Evolutionary conservation across 2,888 invertebrate species (phyloP), one percentile per base, ranked within the genome.

Genomic region (Dascillus cervinus): DNA sequence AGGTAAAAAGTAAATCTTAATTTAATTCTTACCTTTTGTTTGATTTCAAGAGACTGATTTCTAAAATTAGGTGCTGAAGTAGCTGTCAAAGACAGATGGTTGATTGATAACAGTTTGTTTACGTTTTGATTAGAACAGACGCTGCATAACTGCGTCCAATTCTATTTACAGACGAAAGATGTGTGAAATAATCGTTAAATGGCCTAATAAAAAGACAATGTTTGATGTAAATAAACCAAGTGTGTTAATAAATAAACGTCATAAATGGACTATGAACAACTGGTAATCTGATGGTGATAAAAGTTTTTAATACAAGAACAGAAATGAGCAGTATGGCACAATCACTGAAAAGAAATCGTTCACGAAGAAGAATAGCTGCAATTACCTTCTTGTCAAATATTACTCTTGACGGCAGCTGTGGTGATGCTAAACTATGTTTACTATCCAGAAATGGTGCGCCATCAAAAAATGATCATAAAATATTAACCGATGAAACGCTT

Each of bases 311-410:
- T 17, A 6, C 8, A 6, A 6, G 8, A 17, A 17, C 17, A 17
- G 8, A 6, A 17, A 17, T 17, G 4, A n/a, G n/a, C 8, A 17
- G 8, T 17, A 73, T 73, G 72, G 71, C 72, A 66, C 67, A 64
- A 55, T 66, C 69, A 50, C 51, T 69, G 46, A 71, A 69, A 58
- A 66, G 69, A 52, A 69, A 68, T 55, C 78, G 80, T 67, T 84
- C 85, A 56, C 77, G 87, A 59, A 77, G 89, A 67, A 78, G 90
- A 65, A 76, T 91, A 53, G 90, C 92, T 59, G 95, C 95, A 50
- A 77, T 92, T 56, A 86, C 89, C 58, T 96, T 95, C 72, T 73
- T 96, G 51, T 84, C 91, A 31, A 95, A 94, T 69, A 95, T 96
- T 61, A 91, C 94, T 42, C 72, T 95, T 43, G 92, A 94, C 71